Percentiles rank a stretch among this genome's conserved stretches.
Evolutionary conservation across 2,113 vertebrate species (phyloP).

Genomic region (Otis tarda): DNA sequence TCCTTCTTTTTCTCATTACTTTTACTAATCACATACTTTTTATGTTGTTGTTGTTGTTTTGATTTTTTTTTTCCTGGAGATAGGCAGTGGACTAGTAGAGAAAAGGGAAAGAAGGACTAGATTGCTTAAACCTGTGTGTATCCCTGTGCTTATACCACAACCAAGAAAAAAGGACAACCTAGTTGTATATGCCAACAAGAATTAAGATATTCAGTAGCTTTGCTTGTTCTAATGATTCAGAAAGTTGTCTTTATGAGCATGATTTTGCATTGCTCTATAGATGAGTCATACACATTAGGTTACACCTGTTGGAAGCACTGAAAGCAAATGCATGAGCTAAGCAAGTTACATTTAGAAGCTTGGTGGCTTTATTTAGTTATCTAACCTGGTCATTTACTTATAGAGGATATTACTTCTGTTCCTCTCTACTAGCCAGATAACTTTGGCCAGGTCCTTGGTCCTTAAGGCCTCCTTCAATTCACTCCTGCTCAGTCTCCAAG

Average conservation of each 20-base stretch:
- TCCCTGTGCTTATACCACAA: not conserved
- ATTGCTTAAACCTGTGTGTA: not conserved
- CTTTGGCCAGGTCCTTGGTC: not conserved
- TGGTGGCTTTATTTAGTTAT: not conserved
- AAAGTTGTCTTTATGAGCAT: not conserved
- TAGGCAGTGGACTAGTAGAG: not conserved
- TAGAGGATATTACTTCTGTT: not conserved
- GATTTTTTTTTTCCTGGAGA: not conserved
- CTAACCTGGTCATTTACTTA: not conserved
- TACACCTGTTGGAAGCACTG: not conserved
- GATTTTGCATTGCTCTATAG: not conserved
- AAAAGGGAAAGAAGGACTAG: not conserved
- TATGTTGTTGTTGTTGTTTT: not conserved
- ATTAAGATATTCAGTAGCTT: not conserved
- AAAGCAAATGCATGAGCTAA: not conserved
- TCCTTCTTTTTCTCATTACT: not conserved
- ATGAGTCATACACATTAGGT: not conserved
- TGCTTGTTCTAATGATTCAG: not conserved
- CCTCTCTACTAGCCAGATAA: not conserved
- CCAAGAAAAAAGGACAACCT: not conserved
- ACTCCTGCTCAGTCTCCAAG: not conserved
- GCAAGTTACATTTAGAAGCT: not conserved
- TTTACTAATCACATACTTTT: not conserved
- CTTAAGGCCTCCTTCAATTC: not conserved
- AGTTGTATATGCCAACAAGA: not conserved